Base-by-base conservation (phyloP, 1,140 invertebrate species). In the Lordiphosa clarofinis region DNA sequence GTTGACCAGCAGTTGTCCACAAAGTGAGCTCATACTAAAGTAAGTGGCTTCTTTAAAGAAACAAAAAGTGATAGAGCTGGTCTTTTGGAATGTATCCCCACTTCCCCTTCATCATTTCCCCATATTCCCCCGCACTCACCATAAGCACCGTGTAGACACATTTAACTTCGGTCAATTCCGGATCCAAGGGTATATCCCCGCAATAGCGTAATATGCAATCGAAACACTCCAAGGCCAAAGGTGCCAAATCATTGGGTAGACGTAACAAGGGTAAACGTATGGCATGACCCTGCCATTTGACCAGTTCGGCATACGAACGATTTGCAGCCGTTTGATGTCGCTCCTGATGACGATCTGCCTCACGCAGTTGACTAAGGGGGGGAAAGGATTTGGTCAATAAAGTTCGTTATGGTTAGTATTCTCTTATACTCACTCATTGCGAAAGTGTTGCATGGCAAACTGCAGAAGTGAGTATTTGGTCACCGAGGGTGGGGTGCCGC, bases 81-180 rank as follows among this genome's bases (percentile, higher is more conserved):
- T n/a, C n/a, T n/a, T n/a, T n/a, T n/a, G n/a, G n/a, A n/a, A n/a
- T n/a, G n/a, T n/a, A n/a, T n/a, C n/a, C n/a, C n/a, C n/a, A n/a
- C n/a, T n/a, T n/a, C n/a, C n/a, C n/a, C n/a, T n/a, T n/a, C n/a
- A n/a, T n/a, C n/a, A n/a, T n/a, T n/a, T n/a, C n/a, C n/a, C n/a
- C n/a, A n/a, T n/a, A n/a, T n/a, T n/a, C n/a, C n/a, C n/a, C n/a
- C n/a, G n/a, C 21, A 65, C 78, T 64, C 81, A 98, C 95, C 94
- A 96, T 97, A n/a, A 99, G 91, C 50, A 99, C 94, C 2, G 95
- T 97, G 89, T 98, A 99, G 56, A 98, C 97, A 86, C 97, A 99
- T 90, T 99, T 98, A 50, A 98, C 97, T 92, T 99, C 97, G 37
- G 94, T 91, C 7, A 91, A 61, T 49, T 89, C 87, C 31, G 92